Evolutionary conservation across 2,888 invertebrate genomes (phyloP).

Genomic region (Eupelmus urozonus): DNA sequence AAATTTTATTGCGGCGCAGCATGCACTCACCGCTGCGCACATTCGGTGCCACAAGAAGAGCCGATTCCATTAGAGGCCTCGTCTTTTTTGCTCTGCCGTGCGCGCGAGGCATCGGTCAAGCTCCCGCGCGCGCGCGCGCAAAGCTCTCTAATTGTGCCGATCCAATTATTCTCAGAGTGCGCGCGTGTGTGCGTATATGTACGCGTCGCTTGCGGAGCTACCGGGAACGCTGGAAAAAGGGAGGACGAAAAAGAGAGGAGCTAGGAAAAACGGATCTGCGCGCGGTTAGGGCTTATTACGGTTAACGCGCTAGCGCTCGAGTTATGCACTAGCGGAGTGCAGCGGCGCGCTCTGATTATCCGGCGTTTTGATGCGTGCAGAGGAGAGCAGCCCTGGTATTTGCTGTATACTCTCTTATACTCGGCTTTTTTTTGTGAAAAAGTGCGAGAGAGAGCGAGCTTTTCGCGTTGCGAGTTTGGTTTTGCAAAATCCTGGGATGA

Average conservation of each 20-base stretch:
- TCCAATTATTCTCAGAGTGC: conserved; percentile 66
- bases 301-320: not conserved
- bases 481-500: not conserved
- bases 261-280: conserved; percentile 3
- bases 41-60: conserved; percentile 67
- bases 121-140: not conserved
- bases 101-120: conserved; percentile 30
- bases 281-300: conserved; percentile 30
- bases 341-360: conserved; percentile 26
- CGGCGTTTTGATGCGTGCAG: conserved; percentile 16
- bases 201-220: too few relatives aligned
- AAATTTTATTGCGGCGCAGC: conserved; percentile 71
- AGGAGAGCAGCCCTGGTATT: not conserved
- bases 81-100: conserved; percentile 44
- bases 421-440: not conserved
- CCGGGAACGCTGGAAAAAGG: conserved; percentile 15
- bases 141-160: conserved; percentile 66
- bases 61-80: conserved; percentile 68
- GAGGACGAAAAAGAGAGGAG: not conserved
- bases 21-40: conserved; percentile 52
- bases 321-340: conserved; percentile 30
- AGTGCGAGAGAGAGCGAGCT: too few relatives aligned
- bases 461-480: not conserved
- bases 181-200: not conserved
- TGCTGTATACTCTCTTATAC: not conserved